These are phyloP conservation scores for Anabacerthia variegaticeps DNA, from an alignment of 2,797 vertebrate species.

Conservation along the genomic window DNA sequence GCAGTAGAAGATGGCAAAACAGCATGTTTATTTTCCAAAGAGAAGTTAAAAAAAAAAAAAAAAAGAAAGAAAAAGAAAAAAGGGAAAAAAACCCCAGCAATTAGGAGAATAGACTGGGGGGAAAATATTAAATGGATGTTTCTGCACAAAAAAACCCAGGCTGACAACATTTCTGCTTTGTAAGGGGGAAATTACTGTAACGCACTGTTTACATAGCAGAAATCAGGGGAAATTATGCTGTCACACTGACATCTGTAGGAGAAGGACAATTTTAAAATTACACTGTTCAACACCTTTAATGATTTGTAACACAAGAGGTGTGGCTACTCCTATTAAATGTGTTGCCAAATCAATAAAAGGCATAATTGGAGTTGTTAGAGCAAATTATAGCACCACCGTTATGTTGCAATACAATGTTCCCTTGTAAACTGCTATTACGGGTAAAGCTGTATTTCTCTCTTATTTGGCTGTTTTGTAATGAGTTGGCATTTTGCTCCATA, in stretches of 20 bases:
- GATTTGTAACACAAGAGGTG: conserved; percentile 96
- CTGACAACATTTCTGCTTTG: conserved; percentile 83
- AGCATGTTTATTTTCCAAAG: conserved; percentile 63
- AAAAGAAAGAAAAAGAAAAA: not conserved
- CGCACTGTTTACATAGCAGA: conserved; percentile 90
- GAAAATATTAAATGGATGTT: conserved; percentile 80
- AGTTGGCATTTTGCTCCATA: conserved; percentile 93
- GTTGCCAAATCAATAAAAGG: conserved; percentile 98
- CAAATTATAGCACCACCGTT: conserved; percentile 98
- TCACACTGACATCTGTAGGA: conserved; percentile 93
- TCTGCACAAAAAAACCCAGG: conserved; percentile 77
- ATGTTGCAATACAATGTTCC: conserved; percentile 95
- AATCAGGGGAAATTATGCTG: conserved; percentile 94
- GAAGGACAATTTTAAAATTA: conserved; percentile 95
- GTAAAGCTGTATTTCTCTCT: conserved; percentile 87
- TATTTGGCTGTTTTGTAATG: conserved; percentile 89
- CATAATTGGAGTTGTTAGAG: conserved; percentile 99
- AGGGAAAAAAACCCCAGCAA: conserved; percentile 48
- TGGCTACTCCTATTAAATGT: conserved; percentile 98
- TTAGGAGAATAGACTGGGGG: conserved; percentile 73
- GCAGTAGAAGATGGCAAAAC: conserved; percentile 69
- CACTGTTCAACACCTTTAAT: conserved; percentile 98
- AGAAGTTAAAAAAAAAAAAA: not conserved
- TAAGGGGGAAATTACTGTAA: conserved; percentile 89
- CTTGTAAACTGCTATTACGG: conserved; percentile 97